Evolutionary conservation across 2,888 invertebrate genomes (phyloP), one percentile per base, ranked within the genome.

Genomic region (Pterostichus madidus): DNA sequence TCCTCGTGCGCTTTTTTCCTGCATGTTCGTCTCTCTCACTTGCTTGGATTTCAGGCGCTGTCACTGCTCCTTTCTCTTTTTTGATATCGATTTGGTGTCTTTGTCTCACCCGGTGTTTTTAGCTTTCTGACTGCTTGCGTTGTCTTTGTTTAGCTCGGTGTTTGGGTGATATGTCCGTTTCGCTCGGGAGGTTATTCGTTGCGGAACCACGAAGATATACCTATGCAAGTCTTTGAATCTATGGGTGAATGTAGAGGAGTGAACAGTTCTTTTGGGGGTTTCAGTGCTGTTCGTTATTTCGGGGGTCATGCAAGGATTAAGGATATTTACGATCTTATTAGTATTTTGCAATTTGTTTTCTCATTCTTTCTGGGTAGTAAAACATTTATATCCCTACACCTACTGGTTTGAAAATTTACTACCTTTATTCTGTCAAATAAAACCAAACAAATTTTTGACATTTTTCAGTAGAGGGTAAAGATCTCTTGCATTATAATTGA

Each of bases 271-370:
- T 52, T 10, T 61, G 32, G 31, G 61, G 61, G 24, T 61, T 17
- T 17, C 17, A 61, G 31, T 31, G 56, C 56, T 59, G 17, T 59
- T 15, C 56, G 17, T 59, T 24, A 10, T 24, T 10, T 24, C 15
- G 10, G 24, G 10, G 13, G 24, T 10, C 17, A 59, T 24, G 24
- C 24, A 35, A 64, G 64, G 64, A 64, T 64, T 64, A 64, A 32
- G 64, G 64, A 64, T 32, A 64, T 64, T 64, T 64, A 64, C 64
- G 64, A 64, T 8, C 35, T 64, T 64, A 64, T 64, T 64, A 64
- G 64, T 64, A 64, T 64, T 64, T 64, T 35, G 32, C 31, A 64
- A 64, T 64, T 64, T 64, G 64, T 64, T 64, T 35, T 13, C 13
- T 13, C 13, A 13, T n/a, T 52, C 13, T 13, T 52, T 5, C 52